Percentiles rank a stretch among this genome's conserved stretches.
These are phyloP conservation scores for Astropecten irregularis DNA, from an alignment of 53 echinoderm and acorn worm genomes.

Conservation along the genomic window DNA sequence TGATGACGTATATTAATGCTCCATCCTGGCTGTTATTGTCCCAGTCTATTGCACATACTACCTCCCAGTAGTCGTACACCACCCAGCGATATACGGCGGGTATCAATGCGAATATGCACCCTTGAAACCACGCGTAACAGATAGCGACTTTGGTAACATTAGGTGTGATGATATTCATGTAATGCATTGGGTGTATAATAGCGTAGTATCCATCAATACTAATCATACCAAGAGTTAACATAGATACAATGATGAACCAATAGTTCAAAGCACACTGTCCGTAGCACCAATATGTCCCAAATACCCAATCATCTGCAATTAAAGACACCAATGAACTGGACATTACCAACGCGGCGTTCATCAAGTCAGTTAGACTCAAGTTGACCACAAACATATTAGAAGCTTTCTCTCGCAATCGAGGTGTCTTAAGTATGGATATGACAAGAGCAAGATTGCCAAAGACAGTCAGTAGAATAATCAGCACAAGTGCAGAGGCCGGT, in stretches of 20 bases:
- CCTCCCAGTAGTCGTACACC: conserved; percentile 60
- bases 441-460: conserved; percentile 24
- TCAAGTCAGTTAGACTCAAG: conserved; percentile 5
- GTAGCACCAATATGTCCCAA: conserved; percentile 31
- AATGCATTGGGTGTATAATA: background rate
- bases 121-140: conserved; percentile 36
- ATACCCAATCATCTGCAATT: conserved; percentile 7
- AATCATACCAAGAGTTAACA: conserved; percentile 42
- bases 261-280: conserved; percentile 45
- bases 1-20: conserved; percentile 16
- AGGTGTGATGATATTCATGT: conserved; percentile 20
- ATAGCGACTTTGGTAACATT: background rate
- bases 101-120: conserved; percentile 14
- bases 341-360: conserved; percentile 38
- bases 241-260: too few species aligned
- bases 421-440: conserved; percentile 3
- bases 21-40: background rate
- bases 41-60: conserved; percentile 54
- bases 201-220: conserved; percentile 40
- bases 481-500: background rate
- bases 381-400: conserved; percentile 25
- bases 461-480: background rate
- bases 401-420: background rate
- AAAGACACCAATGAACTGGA: background rate
- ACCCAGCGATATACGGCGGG: conserved; percentile 37